Conservation (phyloP, 2,113 vertebrate species). For the Halcyon malimbica region DNA sequence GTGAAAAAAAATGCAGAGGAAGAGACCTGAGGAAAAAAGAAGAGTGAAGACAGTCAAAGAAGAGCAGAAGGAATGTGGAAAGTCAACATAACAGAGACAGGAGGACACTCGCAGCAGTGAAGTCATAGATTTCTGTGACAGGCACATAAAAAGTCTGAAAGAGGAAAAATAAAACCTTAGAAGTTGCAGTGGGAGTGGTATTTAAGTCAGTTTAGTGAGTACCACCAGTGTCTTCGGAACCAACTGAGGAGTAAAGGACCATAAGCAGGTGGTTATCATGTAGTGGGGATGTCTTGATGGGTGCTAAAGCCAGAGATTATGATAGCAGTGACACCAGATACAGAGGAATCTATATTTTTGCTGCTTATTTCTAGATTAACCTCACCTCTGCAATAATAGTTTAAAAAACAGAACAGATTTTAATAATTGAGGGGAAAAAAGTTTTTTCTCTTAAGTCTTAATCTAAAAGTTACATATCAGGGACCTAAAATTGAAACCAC, state of each 20-base stretch:
- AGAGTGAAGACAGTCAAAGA: not conserved
- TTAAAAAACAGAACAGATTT: not conserved
- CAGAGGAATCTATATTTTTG: not conserved
- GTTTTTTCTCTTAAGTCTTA: not conserved
- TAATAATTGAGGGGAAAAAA: not conserved
- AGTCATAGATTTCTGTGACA: not conserved
- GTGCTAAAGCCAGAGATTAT: not conserved
- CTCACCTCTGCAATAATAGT: not conserved
- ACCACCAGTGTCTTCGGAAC: not conserved
- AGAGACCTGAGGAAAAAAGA: not conserved
- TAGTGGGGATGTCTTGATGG: not conserved
- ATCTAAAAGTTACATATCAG: not conserved
- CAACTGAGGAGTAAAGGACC: not conserved
- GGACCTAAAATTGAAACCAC: not conserved
- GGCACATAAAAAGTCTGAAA: not conserved
- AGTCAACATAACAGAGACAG: not conserved
- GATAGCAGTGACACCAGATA: not conserved
- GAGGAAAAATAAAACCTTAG: not conserved
- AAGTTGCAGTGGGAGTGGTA: not conserved
- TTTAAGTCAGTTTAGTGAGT: not conserved
- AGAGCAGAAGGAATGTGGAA: not conserved
- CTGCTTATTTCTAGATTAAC: not conserved
- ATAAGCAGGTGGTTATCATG: not conserved
- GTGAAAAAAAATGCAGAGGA: not conserved
- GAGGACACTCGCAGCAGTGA: not conserved